Base-by-base conservation (phyloP, 2,113 vertebrate species). In the Taxidea taxus region DNA sequence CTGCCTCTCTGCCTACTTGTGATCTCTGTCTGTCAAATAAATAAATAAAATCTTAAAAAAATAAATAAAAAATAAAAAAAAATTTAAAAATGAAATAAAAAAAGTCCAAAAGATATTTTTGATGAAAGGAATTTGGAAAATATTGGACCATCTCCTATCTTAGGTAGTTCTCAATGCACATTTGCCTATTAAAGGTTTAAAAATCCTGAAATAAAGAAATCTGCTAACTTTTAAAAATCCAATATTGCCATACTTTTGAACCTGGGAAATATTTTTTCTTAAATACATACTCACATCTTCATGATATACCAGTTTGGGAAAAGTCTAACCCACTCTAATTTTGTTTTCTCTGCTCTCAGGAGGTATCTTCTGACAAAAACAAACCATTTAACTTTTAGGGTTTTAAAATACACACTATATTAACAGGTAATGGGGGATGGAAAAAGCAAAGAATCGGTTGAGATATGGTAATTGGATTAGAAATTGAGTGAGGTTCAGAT, bases 111-210 rank as follows among this genome's bases (percentile, higher is more conserved):
- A 89, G 25, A 0, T 91, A 39, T 21, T 94, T 91, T 88, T 96
- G 21, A 72, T 77, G 31, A 93, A 83, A 91, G 23, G 84, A 91
- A 51, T 95, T 83, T 93, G 54, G 47, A 90, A 97, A 97, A 72
- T 70, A 84, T 13, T 72, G 11, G 15, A 39, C 27, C 23, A 20
- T 54, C 31, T 94, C 72, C 25, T 94, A 18, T 92, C 90, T 92
- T 87, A 87, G 10, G 18, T 44, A 72, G 23, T 84, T 95, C 27
- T 80, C 31, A 23, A 49, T 58, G n/a, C 18, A 89, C 3, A 75
- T 74, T 85, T 91, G 21, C n/a, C 21, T 83, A 39, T 44, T 77
- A 87, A 72, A 88, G 12, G 11, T 87, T 86, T 93, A 34, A 80
- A 94, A 92, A 8, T 90, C 37, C 34, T 91, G 23, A 81, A 74